Evolutionary conservation across 2,113 vertebrate genomes (phyloP).

Genomic region (Haemorhous mexicanus): DNA sequence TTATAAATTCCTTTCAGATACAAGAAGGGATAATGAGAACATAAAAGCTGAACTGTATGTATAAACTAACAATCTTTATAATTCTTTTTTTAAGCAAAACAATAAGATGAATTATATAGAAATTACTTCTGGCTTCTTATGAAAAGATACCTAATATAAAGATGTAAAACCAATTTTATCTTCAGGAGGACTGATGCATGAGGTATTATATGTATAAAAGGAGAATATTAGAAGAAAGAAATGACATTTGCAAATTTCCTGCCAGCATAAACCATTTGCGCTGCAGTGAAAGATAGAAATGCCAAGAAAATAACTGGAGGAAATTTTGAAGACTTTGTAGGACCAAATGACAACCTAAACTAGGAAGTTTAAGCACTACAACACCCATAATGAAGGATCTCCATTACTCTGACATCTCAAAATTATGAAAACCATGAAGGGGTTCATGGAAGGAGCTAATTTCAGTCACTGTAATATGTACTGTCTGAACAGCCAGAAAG

Average conservation of each 20-base stretch:
- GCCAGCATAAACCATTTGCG: conserved; percentile 10
- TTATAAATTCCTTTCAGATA: conserved; percentile 31
- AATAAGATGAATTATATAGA: not conserved
- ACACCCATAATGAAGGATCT: not conserved
- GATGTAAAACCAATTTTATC: not conserved
- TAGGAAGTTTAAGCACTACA: not conserved
- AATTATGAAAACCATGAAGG: conserved; percentile 6
- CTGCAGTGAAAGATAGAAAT: conserved; percentile 35
- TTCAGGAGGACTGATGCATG: not conserved
- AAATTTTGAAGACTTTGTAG: conserved; percentile 17
- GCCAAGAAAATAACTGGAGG: conserved; percentile 31
- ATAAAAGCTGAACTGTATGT: not conserved
- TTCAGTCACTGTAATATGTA: not conserved
- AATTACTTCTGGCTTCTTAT: not conserved
- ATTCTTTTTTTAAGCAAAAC: not conserved
- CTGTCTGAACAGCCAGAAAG: not conserved
- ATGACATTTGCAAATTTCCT: conserved; percentile 49
- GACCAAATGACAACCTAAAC: not conserved
- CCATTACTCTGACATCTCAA: conserved; percentile 14
- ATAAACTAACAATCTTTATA: not conserved
- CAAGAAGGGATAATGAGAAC: not conserved
- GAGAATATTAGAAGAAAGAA: conserved; percentile 6
- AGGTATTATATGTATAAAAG: not conserved
- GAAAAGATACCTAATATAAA: not conserved
- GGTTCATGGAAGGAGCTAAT: not conserved